A percentile compares a stretch with the other conserved stretches of the same genome.
These are phyloP conservation scores for Hemicordylus capensis DNA, from an alignment of 2,113 vertebrate species.

Conservation along the genomic window DNA sequence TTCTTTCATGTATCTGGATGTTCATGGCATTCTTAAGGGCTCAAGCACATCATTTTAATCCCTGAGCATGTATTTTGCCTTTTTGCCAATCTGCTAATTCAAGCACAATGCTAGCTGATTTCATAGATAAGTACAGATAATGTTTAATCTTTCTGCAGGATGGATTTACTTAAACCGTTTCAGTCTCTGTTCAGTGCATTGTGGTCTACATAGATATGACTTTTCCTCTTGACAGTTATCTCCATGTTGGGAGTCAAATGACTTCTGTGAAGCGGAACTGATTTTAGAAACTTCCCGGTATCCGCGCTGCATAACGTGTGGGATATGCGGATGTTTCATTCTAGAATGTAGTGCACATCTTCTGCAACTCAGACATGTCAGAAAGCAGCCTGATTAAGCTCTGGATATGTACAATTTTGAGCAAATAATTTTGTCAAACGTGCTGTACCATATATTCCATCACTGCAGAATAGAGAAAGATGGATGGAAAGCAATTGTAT, in stretches of 20 bases:
- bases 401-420: not conserved
- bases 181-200: not conserved
- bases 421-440: not conserved
- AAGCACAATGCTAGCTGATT: constrained; percentile 17
- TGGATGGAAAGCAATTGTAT: not conserved
- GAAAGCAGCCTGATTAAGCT: not conserved
- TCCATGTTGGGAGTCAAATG: not conserved
- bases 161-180: constrained; percentile 37
- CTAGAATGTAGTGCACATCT: not conserved
- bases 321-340: not conserved
- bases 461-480: not conserved
- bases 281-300: not conserved
- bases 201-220: not conserved
- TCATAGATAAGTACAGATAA: not conserved
- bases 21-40: constrained; percentile 34
- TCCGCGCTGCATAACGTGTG: accelerated
- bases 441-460: not conserved
- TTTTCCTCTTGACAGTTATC: not conserved
- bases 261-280: not conserved
- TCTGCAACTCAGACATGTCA: not conserved
- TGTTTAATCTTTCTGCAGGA: constrained; percentile 18
- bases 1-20: constrained; percentile 33
- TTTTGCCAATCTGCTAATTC: constrained; percentile 30
- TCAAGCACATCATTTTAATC: constrained; percentile 39
- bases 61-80: constrained; percentile 24